A percentile compares a stretch with the other conserved stretches of the same genome.
Conservation (phyloP, 2,797 vertebrate species). For the Denticeps clupeoides region DNA sequence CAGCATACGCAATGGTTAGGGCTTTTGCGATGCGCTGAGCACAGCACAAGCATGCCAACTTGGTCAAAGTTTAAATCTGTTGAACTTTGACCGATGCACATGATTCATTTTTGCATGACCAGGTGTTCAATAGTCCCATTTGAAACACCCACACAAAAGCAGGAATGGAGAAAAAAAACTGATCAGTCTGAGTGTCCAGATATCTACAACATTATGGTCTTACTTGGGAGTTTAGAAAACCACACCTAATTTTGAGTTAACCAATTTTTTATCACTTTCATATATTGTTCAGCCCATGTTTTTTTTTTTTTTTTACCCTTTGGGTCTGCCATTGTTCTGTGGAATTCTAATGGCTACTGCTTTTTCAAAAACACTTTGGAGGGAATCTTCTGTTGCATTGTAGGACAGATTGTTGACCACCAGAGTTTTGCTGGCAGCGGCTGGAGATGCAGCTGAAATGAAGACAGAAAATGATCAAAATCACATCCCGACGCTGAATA, state of each 20-base stretch:
- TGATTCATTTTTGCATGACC: no score
- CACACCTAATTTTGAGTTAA: neutral
- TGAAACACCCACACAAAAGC: no score
- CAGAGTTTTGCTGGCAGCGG: slow-evolving; percentile 66
- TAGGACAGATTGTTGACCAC: slow-evolving; percentile 89
- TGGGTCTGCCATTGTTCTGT: slow-evolving; percentile 79
- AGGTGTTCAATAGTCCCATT: no score
- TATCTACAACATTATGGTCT: neutral
- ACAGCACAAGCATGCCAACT: no score
- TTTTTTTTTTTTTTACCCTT: no score
- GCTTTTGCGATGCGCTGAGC: no score
- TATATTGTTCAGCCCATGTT: no score
- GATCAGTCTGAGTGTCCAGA: neutral
- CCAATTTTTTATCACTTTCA: neutral
- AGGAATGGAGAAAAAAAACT: no score
- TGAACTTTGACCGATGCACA: no score
- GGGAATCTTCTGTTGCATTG: slow-evolving; percentile 73
- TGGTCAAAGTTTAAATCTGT: no score
- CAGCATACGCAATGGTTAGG: no score
- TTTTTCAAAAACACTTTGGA: slow-evolving; percentile 86
- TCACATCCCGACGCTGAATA: neutral
- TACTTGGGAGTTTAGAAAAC: neutral
- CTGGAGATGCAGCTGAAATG: slow-evolving; percentile 18
- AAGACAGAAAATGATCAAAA: neutral
- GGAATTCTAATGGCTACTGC: slow-evolving; percentile 78